Base-by-base conservation (phyloP, 2,888 invertebrate genomes). In the Copidosoma aretas region DNA sequence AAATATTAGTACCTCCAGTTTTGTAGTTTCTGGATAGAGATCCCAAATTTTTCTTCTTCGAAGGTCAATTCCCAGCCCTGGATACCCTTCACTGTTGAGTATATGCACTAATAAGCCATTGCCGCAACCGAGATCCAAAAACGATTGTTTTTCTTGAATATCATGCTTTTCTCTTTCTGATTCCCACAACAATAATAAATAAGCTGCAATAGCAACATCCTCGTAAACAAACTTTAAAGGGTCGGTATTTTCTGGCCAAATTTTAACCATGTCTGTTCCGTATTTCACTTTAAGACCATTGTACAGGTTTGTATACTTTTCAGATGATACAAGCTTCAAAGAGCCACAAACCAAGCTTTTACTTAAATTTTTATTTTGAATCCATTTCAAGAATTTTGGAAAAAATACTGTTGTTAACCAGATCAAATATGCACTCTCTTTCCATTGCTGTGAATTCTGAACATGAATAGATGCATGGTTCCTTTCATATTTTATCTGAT, bases 61-160 rank as follows among this genome's bases (percentile, higher is more conserved):
- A 0, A 97, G 87, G 87, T 97, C 97, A 74, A 95, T 88, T 1
- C 97, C 97, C 71, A 89, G 84, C 17, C 96, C 96, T 12, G 84
- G 80, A 84, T 90, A 89, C n/a, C 96, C 96, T 86, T 97, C 96
- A 75, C 89, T 88, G 57, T 89, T 88, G 17, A 98, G 86, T 74
- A 98, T 90, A 82, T 94, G 91, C 1, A 96, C 96, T 12, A 98
- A 85, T 32, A 98, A 86, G 17, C 99, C 99, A 87, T 99, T 99
- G 0, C 99, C 98, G 87, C 98, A 99, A 0, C 99, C 98, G 64
- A 98, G 87, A 84, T 99, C 98, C 0, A 97, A 90, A 87, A 98
- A 98, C 3, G 87, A 87, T 77, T 89, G 89, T 69, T 81, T 76
- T 57, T 78, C 74, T 5, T 82, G 71, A 12, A 77, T 66, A 54